Evolutionary conservation across 2,888 invertebrate genomes (phyloP).

Genomic region (Phortica magna): DNA sequence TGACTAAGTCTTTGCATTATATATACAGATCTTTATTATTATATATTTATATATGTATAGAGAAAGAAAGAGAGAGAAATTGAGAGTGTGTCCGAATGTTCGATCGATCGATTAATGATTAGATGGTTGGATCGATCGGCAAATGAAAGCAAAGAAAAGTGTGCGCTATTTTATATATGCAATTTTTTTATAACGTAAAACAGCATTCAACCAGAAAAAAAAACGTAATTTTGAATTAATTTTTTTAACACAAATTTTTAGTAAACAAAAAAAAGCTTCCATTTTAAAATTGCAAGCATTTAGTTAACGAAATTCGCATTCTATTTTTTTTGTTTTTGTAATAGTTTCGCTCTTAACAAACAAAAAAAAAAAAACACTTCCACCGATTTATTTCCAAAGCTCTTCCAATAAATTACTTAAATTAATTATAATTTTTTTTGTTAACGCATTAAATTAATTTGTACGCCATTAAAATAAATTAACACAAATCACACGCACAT

Average conservation of each 20-base stretch:
- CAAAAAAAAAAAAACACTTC: conserved; percentile 56
- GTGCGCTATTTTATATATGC: neutral
- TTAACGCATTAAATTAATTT: conserved; percentile 49
- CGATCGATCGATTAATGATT: neutral
- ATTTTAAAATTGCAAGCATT: conserved; percentile 35
- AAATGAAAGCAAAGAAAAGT: neutral
- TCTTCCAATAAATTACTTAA: conserved; percentile 61
- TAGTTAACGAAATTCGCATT: conserved; percentile 54
- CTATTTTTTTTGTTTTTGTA: conserved; percentile 64
- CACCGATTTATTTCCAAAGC: conserved; percentile 70
- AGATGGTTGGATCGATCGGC: neutral
- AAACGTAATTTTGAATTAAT: neutral
- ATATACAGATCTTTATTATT: conserved; percentile 45
- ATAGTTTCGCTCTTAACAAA: conserved; percentile 6
- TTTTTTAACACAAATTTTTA: neutral
- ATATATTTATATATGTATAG: neutral
- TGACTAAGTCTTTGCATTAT: conserved; percentile 50
- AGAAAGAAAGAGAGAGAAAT: neutral
- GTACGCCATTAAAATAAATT: conserved; percentile 7
- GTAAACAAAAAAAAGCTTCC: conserved; percentile 11
- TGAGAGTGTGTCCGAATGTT: neutral
- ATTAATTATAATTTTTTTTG: conserved; percentile 38
- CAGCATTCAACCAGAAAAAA: conserved; percentile 50
- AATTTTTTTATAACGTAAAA: neutral
- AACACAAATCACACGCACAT: neutral